These are phyloP conservation scores for Yponomeuta cagnagella DNA, from an alignment of 2,888 invertebrate species.

Conservation along the genomic window DNA sequence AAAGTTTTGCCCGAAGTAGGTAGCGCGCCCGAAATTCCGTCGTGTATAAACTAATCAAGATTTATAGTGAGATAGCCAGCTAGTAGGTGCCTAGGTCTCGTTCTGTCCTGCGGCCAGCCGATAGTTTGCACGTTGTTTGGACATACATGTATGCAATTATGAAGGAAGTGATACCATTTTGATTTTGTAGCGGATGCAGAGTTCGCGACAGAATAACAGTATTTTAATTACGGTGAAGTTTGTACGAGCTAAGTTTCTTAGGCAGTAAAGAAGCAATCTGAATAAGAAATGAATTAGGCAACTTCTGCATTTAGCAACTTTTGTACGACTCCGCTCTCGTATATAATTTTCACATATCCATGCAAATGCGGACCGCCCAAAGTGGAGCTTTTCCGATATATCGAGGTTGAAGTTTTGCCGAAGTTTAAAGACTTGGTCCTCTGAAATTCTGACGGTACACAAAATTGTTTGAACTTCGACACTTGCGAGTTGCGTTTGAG, in stretches of 20 bases:
- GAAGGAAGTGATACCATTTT: not conserved
- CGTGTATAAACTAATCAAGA: slow-evolving; percentile 25
- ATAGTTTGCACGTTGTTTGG: slow-evolving; percentile 2
- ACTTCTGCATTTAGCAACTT: not conserved
- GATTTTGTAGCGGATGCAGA: not conserved
- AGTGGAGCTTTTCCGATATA: not conserved
- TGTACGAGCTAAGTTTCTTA: not conserved
- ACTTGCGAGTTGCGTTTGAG: not conserved
- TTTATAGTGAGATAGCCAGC: slow-evolving; percentile 26
- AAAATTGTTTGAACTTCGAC: not conserved
- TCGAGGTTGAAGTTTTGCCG: not conserved
- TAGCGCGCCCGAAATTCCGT: slow-evolving; percentile 17
- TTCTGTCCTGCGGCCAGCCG: not conserved
- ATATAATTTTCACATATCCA: not conserved
- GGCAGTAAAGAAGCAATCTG: not conserved
- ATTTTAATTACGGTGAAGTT: not conserved
- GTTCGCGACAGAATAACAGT: not conserved
- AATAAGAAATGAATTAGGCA: not conserved
- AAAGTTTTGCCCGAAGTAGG: slow-evolving; percentile 31
- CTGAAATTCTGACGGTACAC: not conserved
- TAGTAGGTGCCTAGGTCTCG: slow-evolving; percentile 15
- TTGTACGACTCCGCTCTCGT: not conserved
- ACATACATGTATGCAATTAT: not conserved
- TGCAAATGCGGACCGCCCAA: not conserved
- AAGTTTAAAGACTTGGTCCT: not conserved